A percentile compares a stretch with the other conserved stretches of the same genome.
Evolutionary conservation across 2,797 vertebrate genomes (phyloP).

Genomic region (Rhabdomys pumilio): DNA sequence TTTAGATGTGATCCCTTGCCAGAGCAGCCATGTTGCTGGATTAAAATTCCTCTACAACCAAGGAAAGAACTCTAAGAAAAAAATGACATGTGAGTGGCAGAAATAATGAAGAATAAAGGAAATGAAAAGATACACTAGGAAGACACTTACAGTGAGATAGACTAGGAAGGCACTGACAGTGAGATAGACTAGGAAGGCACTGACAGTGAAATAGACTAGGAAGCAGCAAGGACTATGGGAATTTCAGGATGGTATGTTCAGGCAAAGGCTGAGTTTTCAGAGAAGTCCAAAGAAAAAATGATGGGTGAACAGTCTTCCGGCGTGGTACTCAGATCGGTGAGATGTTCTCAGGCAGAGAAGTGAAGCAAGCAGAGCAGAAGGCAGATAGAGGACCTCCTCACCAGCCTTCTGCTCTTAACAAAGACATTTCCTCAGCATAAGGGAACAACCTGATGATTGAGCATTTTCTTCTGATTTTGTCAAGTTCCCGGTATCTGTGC

Average conservation of each 20-base stretch:
- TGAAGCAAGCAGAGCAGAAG: not conserved
- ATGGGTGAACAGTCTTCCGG: not conserved
- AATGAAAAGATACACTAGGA: not conserved
- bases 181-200: not conserved
- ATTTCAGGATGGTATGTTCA: not conserved
- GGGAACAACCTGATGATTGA: not conserved
- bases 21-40: not conserved
- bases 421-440: not conserved
- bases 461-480: not conserved
- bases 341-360: not conserved
- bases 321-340: not conserved
- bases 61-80: not conserved
- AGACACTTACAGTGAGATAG: too few species aligned
- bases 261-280: not conserved
- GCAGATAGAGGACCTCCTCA: not conserved
- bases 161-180: not conserved
- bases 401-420: not conserved
- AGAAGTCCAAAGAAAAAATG: not conserved
- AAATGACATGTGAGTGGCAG: not conserved
- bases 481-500: not conserved
- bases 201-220: not conserved
- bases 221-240: not conserved
- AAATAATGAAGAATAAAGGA: not conserved
- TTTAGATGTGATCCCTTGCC: not conserved
- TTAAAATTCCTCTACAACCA: not conserved